Conservation (phyloP, 1,140 invertebrate genomes). For the silkworm (Bombyx mori) region DNA sequence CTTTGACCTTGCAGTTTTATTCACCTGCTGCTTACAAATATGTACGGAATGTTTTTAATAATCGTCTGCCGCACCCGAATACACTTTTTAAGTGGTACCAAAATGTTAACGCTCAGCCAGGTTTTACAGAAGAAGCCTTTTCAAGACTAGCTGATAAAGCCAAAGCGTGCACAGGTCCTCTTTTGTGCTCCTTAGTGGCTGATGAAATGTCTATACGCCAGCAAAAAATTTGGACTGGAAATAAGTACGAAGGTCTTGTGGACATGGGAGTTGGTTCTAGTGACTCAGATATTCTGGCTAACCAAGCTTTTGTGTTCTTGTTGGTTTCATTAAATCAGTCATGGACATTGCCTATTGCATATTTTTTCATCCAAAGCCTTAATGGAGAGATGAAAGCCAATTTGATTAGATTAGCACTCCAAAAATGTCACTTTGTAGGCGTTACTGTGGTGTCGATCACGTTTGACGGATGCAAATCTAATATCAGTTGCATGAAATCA, state of each 20-base stretch:
- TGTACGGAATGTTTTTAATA: slow-evolving; percentile 10
- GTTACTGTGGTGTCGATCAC: no score
- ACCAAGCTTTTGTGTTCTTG: no score
- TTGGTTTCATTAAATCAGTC: no score
- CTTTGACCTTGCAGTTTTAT: slow-evolving; percentile 17
- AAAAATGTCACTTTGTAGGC: no score
- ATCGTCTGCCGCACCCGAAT: slow-evolving; percentile 15
- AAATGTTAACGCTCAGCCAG: slow-evolving; percentile 12
- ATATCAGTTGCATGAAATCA: no score
- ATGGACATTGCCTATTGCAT: no score
- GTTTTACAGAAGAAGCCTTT: slow-evolving; percentile 19
- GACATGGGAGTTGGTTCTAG: slow-evolving; percentile 21
- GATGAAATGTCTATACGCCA: slow-evolving; percentile 27
- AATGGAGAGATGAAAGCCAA: no score
- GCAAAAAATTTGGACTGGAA: slow-evolving; percentile 12
- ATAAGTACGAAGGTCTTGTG: slow-evolving; percentile 19
- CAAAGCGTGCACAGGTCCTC: slow-evolving; percentile 14
- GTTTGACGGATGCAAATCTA: no score
- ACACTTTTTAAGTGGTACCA: slow-evolving; percentile 16
- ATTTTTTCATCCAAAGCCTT: no score
- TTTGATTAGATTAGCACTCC: no score
- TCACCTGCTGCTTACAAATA: slow-evolving; percentile 17
- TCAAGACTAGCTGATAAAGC: slow-evolving; percentile 9
- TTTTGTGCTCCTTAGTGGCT: slow-evolving; percentile 25
- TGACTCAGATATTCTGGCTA: no score